phyloP scores from a whole-genome alignment of 2,113 vertebrate genomes.

The Muntiacus muntjak region DNA sequence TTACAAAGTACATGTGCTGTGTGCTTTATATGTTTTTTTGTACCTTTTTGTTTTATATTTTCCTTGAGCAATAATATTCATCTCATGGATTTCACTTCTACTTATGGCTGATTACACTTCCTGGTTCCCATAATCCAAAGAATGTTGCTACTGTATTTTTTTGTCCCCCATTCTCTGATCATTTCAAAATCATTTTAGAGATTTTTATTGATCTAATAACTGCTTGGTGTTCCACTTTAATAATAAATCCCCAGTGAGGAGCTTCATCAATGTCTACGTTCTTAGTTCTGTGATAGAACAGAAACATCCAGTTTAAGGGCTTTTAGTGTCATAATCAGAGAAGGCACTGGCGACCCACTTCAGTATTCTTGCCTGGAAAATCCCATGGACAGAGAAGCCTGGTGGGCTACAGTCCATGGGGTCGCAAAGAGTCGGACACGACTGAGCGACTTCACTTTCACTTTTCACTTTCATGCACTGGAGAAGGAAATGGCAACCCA shows the following conservation, averaged over 20 bases:
- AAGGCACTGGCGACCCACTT: too few species aligned
- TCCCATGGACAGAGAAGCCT: too few species aligned
- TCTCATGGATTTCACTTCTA: not conserved
- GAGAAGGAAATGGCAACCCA: too few species aligned
- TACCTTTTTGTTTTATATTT: not conserved
- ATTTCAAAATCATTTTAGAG: not conserved
- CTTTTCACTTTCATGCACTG: too few species aligned
- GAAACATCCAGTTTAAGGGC: not conserved
- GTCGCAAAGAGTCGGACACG: accelerated
- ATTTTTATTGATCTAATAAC: not conserved
- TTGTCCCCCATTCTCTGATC: not conserved
- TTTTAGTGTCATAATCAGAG: not conserved
- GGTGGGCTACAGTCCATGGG: too few species aligned
- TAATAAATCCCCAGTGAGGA: not conserved
- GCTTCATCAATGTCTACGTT: not conserved
- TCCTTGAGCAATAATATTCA: not conserved
- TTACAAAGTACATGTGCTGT: not conserved
- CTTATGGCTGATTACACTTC: not conserved
- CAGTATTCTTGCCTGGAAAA: too few species aligned
- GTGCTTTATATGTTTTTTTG: not conserved
- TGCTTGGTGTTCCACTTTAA: not conserved
- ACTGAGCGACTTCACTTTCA: too few species aligned
- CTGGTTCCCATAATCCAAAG: not conserved
- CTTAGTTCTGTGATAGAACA: not conserved
- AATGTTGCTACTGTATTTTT: not conserved